A percentile compares a stretch with the other conserved stretches of the same genome.
Evolutionary conservation across 2,113 vertebrate genomes (phyloP).

Genomic region (Pterocles orientalis): DNA sequence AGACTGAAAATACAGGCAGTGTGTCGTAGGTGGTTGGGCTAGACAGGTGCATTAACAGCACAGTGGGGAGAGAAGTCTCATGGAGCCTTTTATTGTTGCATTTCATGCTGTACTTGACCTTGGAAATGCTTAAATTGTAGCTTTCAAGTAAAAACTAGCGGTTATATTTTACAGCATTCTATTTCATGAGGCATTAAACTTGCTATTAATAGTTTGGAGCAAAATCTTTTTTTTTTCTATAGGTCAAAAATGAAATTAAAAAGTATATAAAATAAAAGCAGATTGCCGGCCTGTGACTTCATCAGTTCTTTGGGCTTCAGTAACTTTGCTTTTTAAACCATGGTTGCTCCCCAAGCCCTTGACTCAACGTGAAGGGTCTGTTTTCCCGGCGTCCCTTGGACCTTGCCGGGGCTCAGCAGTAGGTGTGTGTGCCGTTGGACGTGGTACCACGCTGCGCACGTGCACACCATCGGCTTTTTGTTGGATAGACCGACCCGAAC

Average conservation of each 20-base stretch:
- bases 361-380: background rate
- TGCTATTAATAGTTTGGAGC: constrained; percentile 37
- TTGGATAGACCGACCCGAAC: background rate
- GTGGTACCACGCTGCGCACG: fast-evolving
- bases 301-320: background rate
- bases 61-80: constrained; percentile 58
- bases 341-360: background rate
- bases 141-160: constrained; percentile 52
- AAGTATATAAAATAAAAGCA: background rate
- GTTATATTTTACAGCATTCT: constrained; percentile 30
- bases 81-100: constrained; percentile 53
- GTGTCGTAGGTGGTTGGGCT: constrained; percentile 42
- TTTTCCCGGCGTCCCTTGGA: background rate
- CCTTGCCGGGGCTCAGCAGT: too few relatives aligned
- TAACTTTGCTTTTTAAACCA: background rate
- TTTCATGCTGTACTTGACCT: constrained; percentile 68
- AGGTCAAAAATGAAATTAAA: constrained; percentile 16
- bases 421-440: fast-evolving
- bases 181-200: constrained; percentile 53
- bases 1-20: constrained; percentile 1
- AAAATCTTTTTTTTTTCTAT: background rate
- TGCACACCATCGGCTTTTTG: background rate
- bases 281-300: background rate
- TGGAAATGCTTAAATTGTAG: constrained; percentile 58
- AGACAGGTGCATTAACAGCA: constrained; percentile 75